These are phyloP conservation scores for Calameuta pallipes DNA, from an alignment of 2,888 invertebrate species.

Conservation along the genomic window DNA sequence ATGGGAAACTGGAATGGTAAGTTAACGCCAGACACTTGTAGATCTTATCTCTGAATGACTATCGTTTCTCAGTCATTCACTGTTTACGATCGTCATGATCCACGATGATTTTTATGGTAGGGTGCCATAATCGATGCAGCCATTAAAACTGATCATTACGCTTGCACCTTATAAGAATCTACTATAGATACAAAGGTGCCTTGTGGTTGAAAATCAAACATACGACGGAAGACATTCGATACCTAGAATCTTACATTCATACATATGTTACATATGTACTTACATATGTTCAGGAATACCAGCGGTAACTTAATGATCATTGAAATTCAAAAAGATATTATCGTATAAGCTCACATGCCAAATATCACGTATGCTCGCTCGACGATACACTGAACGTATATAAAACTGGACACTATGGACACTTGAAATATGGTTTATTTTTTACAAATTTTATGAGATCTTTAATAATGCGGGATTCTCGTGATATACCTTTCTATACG, in stretches of 20 bases:
- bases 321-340: neutral
- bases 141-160: conserved; percentile 8
- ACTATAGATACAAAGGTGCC: neutral
- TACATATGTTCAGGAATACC: neutral
- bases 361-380: neutral
- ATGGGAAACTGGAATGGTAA: conserved; percentile 32
- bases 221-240: neutral
- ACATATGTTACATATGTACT: neutral
- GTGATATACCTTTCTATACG: neutral
- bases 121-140: conserved; percentile 15
- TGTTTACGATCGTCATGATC: neutral
- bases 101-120: neutral
- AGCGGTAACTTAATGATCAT: neutral
- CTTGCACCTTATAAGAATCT: conserved; percentile 3
- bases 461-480: neutral
- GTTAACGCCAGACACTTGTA: conserved; percentile 13
- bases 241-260: neutral
- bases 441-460: neutral
- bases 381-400: neutral
- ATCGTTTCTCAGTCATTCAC: neutral
- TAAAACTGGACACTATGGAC: neutral
- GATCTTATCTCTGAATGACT: neutral
- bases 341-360: neutral
- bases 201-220: neutral
- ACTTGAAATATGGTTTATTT: neutral